Evolutionary conservation across 2,888 invertebrate species (phyloP), one percentile per base, ranked within the genome.

Genomic region (Aleiodes alternator): DNA sequence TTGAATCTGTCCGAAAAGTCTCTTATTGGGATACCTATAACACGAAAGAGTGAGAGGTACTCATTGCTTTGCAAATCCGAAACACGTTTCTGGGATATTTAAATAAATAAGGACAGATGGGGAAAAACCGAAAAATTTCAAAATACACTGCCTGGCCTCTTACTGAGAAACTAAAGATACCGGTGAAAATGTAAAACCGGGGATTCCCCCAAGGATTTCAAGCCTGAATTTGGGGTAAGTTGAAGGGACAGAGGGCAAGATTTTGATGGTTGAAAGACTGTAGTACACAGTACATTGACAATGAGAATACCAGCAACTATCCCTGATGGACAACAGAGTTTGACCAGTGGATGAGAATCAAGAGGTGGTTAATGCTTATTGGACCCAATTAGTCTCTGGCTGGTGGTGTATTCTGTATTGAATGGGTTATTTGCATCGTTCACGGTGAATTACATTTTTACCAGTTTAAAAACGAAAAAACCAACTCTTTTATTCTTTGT

Each of bases 321-420:
- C 80, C 81, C 69, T 61, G 80, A 69, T 76, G 72, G 71, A 76
- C 31, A 70, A 50, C 50, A 3, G 43, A 16, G 48, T 48, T 64
- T 64, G 43, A 64, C n/a, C 64, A 8, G 64, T 48, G 64, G 48
- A 57, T 76, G 69, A 79, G 82, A 83, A 82, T 79, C 80, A 80
- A 78, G 80, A 83, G 82, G 78, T 81, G 79, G 75, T 81, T 82
- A 82, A 83, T 84, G 82, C 80, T 82, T 84, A 81, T 82, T 81
- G 82, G 82, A 80, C 59, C 83, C 82, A 86, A 86, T 87, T 86
- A 85, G 83, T 76, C 79, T 77, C 70, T 80, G 76, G 82, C 83
- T 84, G 84, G 85, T 86, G 84, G 83, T 81, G 78, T 76, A 83
- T 84, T 84, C 81, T 83, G 68, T 61, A 16, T 34, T 48, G 7